These are phyloP conservation scores for Hemicrepidius hirtus DNA, from an alignment of 2,888 invertebrate genomes.

Conservation along the genomic window DNA sequence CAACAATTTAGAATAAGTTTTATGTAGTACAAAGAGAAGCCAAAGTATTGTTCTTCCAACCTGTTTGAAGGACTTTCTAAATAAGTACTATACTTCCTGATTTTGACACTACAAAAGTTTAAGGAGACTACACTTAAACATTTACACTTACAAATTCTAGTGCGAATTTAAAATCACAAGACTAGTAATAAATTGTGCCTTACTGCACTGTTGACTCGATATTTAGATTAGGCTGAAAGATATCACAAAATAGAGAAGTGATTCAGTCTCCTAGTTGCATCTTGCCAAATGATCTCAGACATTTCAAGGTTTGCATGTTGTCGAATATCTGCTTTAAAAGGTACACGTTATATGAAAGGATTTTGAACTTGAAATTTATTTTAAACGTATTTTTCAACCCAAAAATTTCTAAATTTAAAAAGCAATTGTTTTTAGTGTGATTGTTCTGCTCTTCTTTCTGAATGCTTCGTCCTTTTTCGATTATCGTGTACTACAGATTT, in stretches of 20 bases:
- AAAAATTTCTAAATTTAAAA: too few relatives aligned
- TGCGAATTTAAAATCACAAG: slow-evolving; percentile 1
- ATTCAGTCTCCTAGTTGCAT: slow-evolving; percentile 70
- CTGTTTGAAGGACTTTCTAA: neutral
- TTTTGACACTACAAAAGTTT: neutral
- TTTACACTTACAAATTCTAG: neutral
- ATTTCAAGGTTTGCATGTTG: slow-evolving; percentile 49
- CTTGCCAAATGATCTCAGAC: slow-evolving; percentile 55
- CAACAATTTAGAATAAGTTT: slow-evolving; percentile 37
- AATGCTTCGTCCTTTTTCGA: too few relatives aligned
- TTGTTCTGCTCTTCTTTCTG: too few relatives aligned
- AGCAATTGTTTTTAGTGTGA: too few relatives aligned
- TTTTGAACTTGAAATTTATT: neutral
- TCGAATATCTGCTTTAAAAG: slow-evolving; percentile 41
- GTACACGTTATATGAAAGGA: slow-evolving; percentile 7
- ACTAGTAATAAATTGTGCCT: slow-evolving; percentile 37
- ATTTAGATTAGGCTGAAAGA: slow-evolving; percentile 47
- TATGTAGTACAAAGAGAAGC: slow-evolving; percentile 17
- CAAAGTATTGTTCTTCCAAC: slow-evolving; percentile 24
- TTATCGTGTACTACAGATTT: too few relatives aligned
- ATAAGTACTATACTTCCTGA: neutral
- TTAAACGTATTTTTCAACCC: too few relatives aligned
- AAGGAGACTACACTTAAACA: neutral
- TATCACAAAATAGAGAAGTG: slow-evolving; percentile 73
- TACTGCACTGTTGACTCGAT: slow-evolving; percentile 37